Base-by-base conservation (phyloP, 2,888 invertebrate species). In the Diarsia dahlii region DNA sequence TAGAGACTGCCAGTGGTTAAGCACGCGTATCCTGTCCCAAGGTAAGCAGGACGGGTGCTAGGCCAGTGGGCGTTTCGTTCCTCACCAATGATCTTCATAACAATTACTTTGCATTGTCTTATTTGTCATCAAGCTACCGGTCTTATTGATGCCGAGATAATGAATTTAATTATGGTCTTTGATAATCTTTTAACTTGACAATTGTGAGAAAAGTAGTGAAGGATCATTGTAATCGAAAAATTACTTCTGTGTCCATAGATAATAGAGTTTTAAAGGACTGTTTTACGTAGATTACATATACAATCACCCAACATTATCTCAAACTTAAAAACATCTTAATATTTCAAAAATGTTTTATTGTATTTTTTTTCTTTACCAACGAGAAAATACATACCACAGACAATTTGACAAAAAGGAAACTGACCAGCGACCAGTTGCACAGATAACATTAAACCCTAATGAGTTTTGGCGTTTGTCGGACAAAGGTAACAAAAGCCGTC, bases 21-120 rank as follows among this genome's bases (percentile, higher is more conserved):
- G 88, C 86, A 84, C 85, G 85, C 82, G 87, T 87, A 91, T 93
- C 91, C 92, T 92, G 89, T 78, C 85, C 89, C 94, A 94, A 95
- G 94, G 94, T 92, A 90, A 94, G 84, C 94, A 84, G 88, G 92
- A 88, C 78, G 82, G 82, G 84, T 84, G 86, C 87, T 89, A 88
- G 90, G 89, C 87, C 88, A 85, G 92, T 92, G 88, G 93, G 90
- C 89, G 91, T 89, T 71, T 80, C 92, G 95, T 94, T 94, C 93
- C 92, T 91, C 93, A 89, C 91, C 92, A 94, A 90, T 92, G 94
- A 91, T 85, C 90, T 86, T 87, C 88, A 75, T 80, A 88, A 84
- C 86, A 87, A 88, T 89, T 86, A 86, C 87, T 78, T 88, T 87
- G 89, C 86, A 93, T 94, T 92, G 93, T 93, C 91, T 90, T 88